These are phyloP conservation scores for Ctenoplectra terminalis DNA, from an alignment of 1,140 invertebrate species.

Conservation along the genomic window DNA sequence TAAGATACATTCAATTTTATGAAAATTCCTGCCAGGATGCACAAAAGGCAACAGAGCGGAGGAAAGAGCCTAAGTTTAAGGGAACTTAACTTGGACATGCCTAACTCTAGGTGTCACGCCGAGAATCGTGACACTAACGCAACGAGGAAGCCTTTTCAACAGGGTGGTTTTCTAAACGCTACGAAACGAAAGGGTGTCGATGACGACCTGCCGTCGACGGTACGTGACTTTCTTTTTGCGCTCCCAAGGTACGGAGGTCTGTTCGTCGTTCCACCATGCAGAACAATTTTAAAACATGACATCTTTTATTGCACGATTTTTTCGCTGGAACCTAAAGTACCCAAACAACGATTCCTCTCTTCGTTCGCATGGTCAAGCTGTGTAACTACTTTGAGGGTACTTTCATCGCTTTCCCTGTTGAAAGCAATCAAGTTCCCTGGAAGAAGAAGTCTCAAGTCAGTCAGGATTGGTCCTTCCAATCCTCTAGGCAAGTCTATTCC, in stretches of 20 bases:
- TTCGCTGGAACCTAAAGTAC: not conserved
- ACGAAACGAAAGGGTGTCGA: slow-evolving; percentile 20
- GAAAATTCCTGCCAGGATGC: too few species aligned
- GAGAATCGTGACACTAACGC: not conserved
- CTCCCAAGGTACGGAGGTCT: too few species aligned
- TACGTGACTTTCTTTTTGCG: slow-evolving; percentile 29
- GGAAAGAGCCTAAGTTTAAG: too few species aligned
- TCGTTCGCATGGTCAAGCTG: not conserved
- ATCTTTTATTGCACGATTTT: slow-evolving; percentile 40
- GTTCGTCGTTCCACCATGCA: not conserved
- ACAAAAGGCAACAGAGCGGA: too few species aligned
- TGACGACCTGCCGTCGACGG: slow-evolving; percentile 75
- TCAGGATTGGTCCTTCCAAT: not conserved
- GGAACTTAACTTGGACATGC: too few species aligned
- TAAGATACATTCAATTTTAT: too few species aligned
- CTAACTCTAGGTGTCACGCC: too few species aligned
- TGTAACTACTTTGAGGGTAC: not conserved
- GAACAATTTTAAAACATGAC: not conserved
- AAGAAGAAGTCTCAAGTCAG: too few species aligned
- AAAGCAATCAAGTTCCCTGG: not conserved
- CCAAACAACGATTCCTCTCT: not conserved
- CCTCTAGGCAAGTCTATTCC: not conserved
- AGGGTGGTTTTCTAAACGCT: slow-evolving; percentile 3
- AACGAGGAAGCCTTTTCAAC: not conserved
- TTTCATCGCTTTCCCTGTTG: slow-evolving; percentile 8